Base-by-base conservation (phyloP, 2,797 vertebrate species). In the Heterohyrax brucei region DNA sequence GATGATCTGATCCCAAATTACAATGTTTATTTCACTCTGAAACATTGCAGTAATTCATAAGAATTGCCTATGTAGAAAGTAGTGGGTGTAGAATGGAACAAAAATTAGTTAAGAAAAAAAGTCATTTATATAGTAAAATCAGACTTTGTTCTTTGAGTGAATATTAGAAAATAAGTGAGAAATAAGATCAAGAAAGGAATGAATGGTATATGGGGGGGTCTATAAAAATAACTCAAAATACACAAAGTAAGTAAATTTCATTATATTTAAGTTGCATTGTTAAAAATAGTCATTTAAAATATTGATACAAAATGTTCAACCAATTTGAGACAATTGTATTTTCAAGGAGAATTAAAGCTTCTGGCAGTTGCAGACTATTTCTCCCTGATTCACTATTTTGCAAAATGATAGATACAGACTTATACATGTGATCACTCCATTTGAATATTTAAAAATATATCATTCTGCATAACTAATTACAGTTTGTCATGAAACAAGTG, bases 321-420 rank as follows among this genome's bases (percentile, higher is more conserved):
- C 3, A 7, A 64, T 44, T 59, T 72, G 26, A 30, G n/a, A 30
- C 1, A 76, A 80, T 12, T 77, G 46, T 76, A 70, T 77, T 77
- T 94, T 82, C 19, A 53, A 86, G 82, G 9, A 79, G 24, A n/a
- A 79, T 80, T 77, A 12, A 48, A 80, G 75, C 10, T 39, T 64
- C n/a, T 76, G n/a, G 18, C 9, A 77, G 22, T 75, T 75, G 6
- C 39, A 22, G 10, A 72, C 1, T 39, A 59, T 92, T 92, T 92
- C 46, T 89, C 39, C 93, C 7, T 76, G 30, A 66, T 53, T 93
- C 48, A 76, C 33, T 70, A 7, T 78, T 96, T 92, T 87, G 5
- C 26, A 87, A 46, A 70, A 79, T 77, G 26, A 87, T 5, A 81
- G 50, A 80, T 61, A 88, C 9, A 87, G 87, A 1, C 28, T 10